These are phyloP conservation scores for Nemotelus pantherinus DNA, from an alignment of 2,888 invertebrate genomes.

Conservation along the genomic window DNA sequence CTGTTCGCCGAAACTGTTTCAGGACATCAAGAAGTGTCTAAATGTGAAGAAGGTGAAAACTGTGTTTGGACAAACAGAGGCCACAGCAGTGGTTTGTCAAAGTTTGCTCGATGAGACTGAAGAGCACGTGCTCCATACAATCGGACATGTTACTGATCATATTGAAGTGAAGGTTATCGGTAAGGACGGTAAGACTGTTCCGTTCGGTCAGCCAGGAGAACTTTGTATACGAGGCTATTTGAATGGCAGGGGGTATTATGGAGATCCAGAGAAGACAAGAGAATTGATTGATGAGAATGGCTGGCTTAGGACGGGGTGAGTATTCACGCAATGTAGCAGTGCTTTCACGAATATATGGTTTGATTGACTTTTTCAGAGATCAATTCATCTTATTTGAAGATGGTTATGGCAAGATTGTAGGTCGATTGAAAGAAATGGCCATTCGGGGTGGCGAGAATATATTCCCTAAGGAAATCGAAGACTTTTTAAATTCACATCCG, in stretches of 20 bases:
- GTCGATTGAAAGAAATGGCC: constrained; percentile 79
- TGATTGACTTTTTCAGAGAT: constrained; percentile 55
- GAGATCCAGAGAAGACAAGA: constrained; percentile 75
- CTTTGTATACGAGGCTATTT: constrained; percentile 76
- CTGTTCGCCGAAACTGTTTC: constrained; percentile 72
- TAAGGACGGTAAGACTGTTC: constrained; percentile 70
- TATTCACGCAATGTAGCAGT: neutral
- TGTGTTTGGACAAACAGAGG: constrained; percentile 72
- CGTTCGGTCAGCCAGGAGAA: constrained; percentile 76
- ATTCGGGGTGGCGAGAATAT: constrained; percentile 86
- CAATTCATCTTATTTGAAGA: constrained; percentile 72
- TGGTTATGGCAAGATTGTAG: constrained; percentile 76
- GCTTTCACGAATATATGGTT: neutral
- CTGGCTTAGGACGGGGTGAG: constrained; percentile 81
- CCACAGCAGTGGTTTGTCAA: constrained; percentile 68
- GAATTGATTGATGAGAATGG: constrained; percentile 72
- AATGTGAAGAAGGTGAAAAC: constrained; percentile 66
- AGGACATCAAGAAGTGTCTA: constrained; percentile 66
- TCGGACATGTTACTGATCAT: constrained; percentile 69
- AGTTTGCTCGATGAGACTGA: constrained; percentile 65
- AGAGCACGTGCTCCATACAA: constrained; percentile 65
- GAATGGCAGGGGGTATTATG: constrained; percentile 80
- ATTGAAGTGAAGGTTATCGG: constrained; percentile 72
- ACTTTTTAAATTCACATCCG: constrained; percentile 75
- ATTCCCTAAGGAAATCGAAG: constrained; percentile 82